Percentiles rank a stretch among this genome's conserved stretches.
Conservation (phyloP, 2,113 vertebrate genomes). For the Sakesphorus luctuosus region DNA sequence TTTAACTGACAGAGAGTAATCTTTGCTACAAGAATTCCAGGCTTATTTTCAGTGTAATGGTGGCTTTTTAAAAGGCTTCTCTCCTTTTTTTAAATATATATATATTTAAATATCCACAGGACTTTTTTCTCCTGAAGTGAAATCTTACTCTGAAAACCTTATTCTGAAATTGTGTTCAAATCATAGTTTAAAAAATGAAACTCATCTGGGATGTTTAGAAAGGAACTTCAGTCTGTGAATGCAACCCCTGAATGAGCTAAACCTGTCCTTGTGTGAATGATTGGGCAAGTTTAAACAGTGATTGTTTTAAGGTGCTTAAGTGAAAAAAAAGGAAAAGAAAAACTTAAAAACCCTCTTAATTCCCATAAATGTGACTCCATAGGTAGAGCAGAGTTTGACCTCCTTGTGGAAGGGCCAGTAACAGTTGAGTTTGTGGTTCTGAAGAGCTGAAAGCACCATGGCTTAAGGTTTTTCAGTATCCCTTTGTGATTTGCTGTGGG, state of each 20-base stretch:
- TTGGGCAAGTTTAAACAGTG: not conserved
- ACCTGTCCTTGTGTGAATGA: not conserved
- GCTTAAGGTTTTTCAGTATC: not conserved
- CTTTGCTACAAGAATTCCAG: not conserved
- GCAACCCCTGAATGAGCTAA: not conserved
- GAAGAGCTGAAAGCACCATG: not conserved
- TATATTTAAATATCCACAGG: not conserved
- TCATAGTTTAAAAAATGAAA: not conserved
- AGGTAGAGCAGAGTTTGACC: not conserved
- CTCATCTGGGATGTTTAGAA: not conserved
- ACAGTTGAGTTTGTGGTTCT: not conserved
- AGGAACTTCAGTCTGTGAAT: not conserved
- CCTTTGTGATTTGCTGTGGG: not conserved
- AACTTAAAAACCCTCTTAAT: accelerated
- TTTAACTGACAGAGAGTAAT: not conserved
- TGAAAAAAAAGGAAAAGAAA: not conserved
- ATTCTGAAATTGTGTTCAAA: not conserved
- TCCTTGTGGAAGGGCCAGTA: not conserved
- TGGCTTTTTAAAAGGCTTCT: not conserved
- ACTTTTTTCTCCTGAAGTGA: not conserved
- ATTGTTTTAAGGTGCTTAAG: not conserved
- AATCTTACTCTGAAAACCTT: not conserved
- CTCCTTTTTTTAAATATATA: not conserved
- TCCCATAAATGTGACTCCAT: not conserved
- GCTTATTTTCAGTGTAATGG: not conserved